Percentiles rank a stretch among this genome's conserved stretches.
Evolutionary conservation across 2,113 vertebrate species (phyloP).

Genomic region (Vulpes lagopus): DNA sequence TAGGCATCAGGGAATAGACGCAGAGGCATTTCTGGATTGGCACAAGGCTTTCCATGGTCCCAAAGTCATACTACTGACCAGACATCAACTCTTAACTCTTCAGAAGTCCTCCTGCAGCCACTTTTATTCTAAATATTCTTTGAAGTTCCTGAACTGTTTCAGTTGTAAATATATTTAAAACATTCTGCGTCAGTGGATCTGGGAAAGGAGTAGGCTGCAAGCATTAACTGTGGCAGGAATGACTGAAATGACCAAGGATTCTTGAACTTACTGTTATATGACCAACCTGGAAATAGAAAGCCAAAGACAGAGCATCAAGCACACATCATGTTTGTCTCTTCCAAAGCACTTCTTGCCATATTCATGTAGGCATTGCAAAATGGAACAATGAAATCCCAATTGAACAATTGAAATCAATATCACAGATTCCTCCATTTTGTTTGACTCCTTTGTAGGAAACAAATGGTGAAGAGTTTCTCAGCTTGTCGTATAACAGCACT

Average conservation of each 20-base stretch:
- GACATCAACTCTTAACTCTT: neutral
- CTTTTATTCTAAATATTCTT: neutral
- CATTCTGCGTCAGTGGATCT: slow-evolving; percentile 59
- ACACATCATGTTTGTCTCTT: slow-evolving; percentile 55
- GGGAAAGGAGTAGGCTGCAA: slow-evolving; percentile 65
- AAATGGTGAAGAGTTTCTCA: slow-evolving; percentile 71
- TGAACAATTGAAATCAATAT: slow-evolving; percentile 2
- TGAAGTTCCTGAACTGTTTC: slow-evolving; percentile 27
- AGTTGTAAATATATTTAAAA: slow-evolving; percentile 53
- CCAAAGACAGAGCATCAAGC: slow-evolving; percentile 68
- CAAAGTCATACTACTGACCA: neutral
- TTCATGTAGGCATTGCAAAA: slow-evolving; percentile 67
- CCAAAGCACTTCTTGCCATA: slow-evolving; percentile 54
- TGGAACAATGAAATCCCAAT: slow-evolving; percentile 72
- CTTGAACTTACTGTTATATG: slow-evolving; percentile 61
- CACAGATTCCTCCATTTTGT: slow-evolving; percentile 64
- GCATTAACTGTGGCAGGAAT: slow-evolving; percentile 38
- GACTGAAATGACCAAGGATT: slow-evolving; percentile 67
- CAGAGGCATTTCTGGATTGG: neutral
- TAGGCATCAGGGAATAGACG: neutral
- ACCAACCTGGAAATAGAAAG: neutral
- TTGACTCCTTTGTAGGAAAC: slow-evolving; percentile 71
- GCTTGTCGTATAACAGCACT: slow-evolving; percentile 66
- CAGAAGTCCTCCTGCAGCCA: neutral
- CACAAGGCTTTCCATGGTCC: neutral